phyloP scores from a whole-genome alignment of 2,888 invertebrate species.

The Alsophila aescularia region DNA sequence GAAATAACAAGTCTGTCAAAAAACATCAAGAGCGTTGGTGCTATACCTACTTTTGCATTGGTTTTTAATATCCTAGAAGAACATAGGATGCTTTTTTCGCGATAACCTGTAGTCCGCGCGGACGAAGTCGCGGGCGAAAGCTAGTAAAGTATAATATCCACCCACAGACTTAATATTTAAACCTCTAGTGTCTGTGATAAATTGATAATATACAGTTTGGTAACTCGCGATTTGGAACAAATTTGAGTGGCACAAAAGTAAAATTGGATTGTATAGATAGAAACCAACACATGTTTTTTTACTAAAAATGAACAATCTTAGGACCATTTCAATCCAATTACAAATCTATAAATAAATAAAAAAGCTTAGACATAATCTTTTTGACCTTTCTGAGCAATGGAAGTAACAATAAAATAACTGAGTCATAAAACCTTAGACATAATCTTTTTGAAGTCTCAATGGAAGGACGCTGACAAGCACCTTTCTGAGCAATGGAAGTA shows the following conservation, averaged over 20 bases:
- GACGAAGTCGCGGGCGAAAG: too few relatives aligned
- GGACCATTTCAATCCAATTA: slow-evolving; percentile 1
- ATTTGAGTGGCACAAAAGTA: neutral
- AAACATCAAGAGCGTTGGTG: too few relatives aligned
- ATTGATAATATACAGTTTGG: too few relatives aligned
- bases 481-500: slow-evolving; percentile 51
- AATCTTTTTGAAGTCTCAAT: slow-evolving; percentile 56
- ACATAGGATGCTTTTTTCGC: too few relatives aligned
- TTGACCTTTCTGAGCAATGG: slow-evolving; percentile 52
- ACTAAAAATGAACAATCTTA: neutral
- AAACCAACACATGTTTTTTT: too few relatives aligned
- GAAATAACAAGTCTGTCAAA: too few relatives aligned
- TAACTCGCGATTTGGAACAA: neutral
- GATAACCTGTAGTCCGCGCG: too few relatives aligned
- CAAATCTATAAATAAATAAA: slow-evolving; percentile 20
- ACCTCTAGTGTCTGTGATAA: too few relatives aligned
- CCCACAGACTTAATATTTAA: too few relatives aligned
- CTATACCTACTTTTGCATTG: too few relatives aligned
- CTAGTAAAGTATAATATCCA: too few relatives aligned
- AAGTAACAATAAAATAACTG: slow-evolving; percentile 60
- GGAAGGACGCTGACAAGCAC: slow-evolving; percentile 48
- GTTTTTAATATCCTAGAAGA: too few relatives aligned
- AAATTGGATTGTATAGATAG: neutral
- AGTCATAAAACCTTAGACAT: slow-evolving; percentile 63
- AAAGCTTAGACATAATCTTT: slow-evolving; percentile 20